Evolutionary conservation across 2,888 invertebrate species (phyloP).

Genomic region (Lasioglossum zephyrum): DNA sequence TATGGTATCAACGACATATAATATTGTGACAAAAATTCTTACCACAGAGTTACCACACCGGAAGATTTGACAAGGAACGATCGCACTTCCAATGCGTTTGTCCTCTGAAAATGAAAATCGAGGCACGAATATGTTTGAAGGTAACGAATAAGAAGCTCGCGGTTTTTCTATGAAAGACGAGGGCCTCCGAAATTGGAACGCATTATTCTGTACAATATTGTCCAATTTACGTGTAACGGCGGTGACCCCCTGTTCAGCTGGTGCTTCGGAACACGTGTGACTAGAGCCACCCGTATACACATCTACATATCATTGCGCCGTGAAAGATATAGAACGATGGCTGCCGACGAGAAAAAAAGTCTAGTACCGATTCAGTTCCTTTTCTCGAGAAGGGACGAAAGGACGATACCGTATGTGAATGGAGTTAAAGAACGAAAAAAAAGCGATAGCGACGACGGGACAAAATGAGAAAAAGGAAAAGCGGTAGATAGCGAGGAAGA

Average conservation of each 20-base stretch:
- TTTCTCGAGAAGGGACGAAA: constrained; percentile 45
- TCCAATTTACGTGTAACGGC: constrained; percentile 18
- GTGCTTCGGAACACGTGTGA: constrained; percentile 54
- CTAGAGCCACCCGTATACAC: constrained; percentile 55
- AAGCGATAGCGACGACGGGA: constrained; percentile 3
- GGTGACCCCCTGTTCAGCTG: constrained; percentile 51
- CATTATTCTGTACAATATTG: constrained; percentile 3
- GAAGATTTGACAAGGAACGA: neutral
- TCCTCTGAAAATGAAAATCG: neutral
- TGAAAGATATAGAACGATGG: constrained; percentile 53
- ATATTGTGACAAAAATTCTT: no score
- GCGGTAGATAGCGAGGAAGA: constrained; percentile 25
- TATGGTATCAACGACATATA: no score
- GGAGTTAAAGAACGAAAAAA: neutral
- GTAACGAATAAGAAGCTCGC: constrained; percentile 12
- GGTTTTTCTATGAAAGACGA: constrained; percentile 49
- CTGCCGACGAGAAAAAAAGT: constrained; percentile 50
- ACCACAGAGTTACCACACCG: neutral
- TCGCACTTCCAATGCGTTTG: neutral
- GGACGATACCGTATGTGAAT: constrained; percentile 28
- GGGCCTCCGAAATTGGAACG: constrained; percentile 15
- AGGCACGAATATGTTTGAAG: neutral
- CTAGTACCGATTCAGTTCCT: constrained; percentile 56
- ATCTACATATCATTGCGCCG: constrained; percentile 75
- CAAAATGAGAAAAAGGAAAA: constrained; percentile 7